These are phyloP conservation scores for Ceratina calcarata DNA, from an alignment of 1,140 invertebrate genomes.

Conservation along the genomic window DNA sequence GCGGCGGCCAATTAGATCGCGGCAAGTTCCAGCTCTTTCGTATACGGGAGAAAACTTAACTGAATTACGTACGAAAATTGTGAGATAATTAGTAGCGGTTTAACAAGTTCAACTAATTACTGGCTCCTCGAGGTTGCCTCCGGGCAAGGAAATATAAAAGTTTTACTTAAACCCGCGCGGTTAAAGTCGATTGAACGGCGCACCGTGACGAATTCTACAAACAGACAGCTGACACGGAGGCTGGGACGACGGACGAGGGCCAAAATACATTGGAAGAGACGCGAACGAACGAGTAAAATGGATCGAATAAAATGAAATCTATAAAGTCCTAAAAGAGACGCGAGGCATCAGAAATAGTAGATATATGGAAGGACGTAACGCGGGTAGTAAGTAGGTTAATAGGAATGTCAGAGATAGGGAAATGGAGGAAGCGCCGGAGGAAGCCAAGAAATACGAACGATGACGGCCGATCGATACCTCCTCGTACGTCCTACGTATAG, in stretches of 20 bases:
- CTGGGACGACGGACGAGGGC: background rate
- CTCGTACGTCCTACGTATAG: too few relatives aligned
- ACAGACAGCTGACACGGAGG: background rate
- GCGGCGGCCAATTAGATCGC: constrained; percentile 16
- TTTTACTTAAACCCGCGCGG: too few relatives aligned
- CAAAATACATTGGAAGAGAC: background rate
- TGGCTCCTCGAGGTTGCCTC: background rate
- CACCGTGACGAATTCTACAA: background rate
- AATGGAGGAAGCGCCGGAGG: constrained; percentile 12
- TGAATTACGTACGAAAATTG: constrained; percentile 37
- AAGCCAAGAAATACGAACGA: constrained; percentile 46
- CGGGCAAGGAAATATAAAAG: background rate
- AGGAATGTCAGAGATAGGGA: constrained; percentile 42
- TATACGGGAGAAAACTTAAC: constrained; percentile 21
- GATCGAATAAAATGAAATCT: constrained; percentile 43
- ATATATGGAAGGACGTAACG: background rate
- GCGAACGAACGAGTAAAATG: background rate
- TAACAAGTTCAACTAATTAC: background rate
- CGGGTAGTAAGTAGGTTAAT: constrained; percentile 30
- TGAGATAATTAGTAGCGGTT: constrained; percentile 17
- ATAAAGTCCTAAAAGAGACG: constrained; percentile 26
- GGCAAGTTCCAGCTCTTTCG: background rate
- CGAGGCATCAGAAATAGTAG: constrained; percentile 10
- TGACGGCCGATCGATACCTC: constrained; percentile 45
- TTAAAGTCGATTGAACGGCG: too few relatives aligned